A percentile compares a stretch with the other conserved stretches of the same genome.
Evolutionary conservation across 2,113 vertebrate species (phyloP).

Genomic region (Misgurnus mizolepis): DNA sequence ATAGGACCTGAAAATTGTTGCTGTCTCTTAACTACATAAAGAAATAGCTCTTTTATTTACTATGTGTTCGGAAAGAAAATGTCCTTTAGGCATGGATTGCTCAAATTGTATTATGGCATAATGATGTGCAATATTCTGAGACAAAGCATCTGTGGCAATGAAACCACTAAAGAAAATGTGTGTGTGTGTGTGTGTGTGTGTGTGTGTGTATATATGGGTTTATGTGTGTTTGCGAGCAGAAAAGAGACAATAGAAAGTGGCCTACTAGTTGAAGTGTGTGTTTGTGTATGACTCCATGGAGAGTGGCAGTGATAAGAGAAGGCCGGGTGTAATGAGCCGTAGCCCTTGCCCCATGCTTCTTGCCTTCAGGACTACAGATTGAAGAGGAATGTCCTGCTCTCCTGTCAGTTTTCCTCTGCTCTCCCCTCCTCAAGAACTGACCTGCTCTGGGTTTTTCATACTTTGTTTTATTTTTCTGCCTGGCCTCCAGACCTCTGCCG

Average conservation of each 20-base stretch:
- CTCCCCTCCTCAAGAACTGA: background rate
- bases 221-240: background rate
- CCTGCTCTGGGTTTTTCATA: slow-evolving; percentile 3
- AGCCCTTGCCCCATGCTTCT: slow-evolving; percentile 21
- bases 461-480: slow-evolving; percentile 29
- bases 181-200: background rate
- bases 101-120: slow-evolving; percentile 10
- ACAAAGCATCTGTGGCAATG: slow-evolving; percentile 3
- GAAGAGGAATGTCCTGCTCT: slow-evolving; percentile 40
- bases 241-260: slow-evolving; percentile 1
- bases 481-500: slow-evolving; percentile 44
- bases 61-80: background rate
- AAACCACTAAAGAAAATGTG: background rate
- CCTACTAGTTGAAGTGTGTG: slow-evolving; percentile 2
- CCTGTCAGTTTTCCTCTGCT: slow-evolving; percentile 36
- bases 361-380: slow-evolving; percentile 56
- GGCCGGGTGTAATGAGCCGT: slow-evolving; percentile 43
- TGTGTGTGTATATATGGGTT: too few species aligned
- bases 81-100: slow-evolving; percentile 15
- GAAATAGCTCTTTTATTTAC: slow-evolving; percentile 8
- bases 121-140: slow-evolving; percentile 18
- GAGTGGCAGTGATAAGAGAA: slow-evolving; percentile 46
- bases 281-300: slow-evolving; percentile 31
- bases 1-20: slow-evolving; percentile 7
- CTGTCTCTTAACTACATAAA: slow-evolving; percentile 14